Evolutionary conservation across 2,797 vertebrate genomes (phyloP).

Genomic region (Tamandua tetradactyla): DNA sequence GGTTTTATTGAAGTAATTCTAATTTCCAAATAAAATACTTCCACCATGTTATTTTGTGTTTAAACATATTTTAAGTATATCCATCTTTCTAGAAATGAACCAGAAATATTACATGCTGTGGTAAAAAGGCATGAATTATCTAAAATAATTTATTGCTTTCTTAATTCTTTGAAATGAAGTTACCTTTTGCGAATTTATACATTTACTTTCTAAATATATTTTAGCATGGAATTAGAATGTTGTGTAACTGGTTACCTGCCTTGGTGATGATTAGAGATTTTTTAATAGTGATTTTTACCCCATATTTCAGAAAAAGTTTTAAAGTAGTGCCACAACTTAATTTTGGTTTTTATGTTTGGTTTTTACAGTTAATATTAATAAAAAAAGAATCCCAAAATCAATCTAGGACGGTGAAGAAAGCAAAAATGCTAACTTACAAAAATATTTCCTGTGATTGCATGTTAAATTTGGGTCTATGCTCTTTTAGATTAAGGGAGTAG

Average conservation of each 20-base stretch:
- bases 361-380: background rate
- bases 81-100: background rate
- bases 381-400: background rate
- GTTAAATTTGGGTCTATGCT: background rate
- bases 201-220: background rate
- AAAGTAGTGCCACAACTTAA: background rate
- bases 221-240: background rate
- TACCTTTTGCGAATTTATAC: background rate
- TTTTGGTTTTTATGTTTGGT: background rate
- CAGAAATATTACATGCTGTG: background rate
- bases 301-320: background rate
- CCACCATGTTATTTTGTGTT: background rate
- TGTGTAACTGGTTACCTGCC: background rate
- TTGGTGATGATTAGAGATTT: background rate
- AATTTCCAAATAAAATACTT: background rate
- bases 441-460: background rate
- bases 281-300: background rate
- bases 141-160: background rate
- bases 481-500: background rate
- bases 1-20: background rate
- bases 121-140: background rate
- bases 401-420: background rate
- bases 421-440: background rate
- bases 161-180: background rate
- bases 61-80: background rate